These are phyloP conservation scores for Phalloptychus januarius DNA, from an alignment of 2,797 vertebrate genomes.

Conservation along the genomic window DNA sequence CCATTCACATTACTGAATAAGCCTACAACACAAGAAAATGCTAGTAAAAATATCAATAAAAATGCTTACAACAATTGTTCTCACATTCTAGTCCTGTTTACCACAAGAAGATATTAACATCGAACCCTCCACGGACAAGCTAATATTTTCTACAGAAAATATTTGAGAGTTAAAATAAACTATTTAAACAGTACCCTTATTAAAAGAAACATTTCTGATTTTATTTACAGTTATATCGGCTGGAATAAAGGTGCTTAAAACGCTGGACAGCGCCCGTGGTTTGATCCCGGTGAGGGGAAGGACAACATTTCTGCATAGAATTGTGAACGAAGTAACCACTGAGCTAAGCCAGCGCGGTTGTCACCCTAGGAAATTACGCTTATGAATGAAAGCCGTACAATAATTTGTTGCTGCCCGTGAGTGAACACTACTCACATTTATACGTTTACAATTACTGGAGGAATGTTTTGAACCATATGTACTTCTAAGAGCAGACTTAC, in stretches of 20 bases:
- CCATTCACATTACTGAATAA: too few species aligned
- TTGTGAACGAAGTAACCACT: slow-evolving; percentile 33
- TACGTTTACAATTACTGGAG: background rate
- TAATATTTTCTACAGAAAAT: background rate
- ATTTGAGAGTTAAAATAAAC: background rate
- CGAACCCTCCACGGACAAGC: background rate
- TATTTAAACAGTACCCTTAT: background rate
- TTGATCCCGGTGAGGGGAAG: slow-evolving; percentile 2
- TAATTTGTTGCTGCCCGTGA: background rate
- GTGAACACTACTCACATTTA: background rate
- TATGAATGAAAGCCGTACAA: background rate
- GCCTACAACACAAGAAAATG: background rate
- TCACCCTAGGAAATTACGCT: accelerated
- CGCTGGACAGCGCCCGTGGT: slow-evolving; percentile 38
- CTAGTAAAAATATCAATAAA: background rate
- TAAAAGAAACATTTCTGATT: background rate
- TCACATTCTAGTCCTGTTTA: background rate
- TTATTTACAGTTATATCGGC: background rate
- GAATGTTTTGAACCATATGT: background rate
- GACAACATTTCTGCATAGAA: background rate
- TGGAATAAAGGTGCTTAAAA: background rate
- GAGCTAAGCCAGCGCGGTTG: background rate
- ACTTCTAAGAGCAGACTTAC: background rate
- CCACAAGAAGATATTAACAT: background rate
- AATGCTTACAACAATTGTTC: background rate